A percentile compares a stretch with the other conserved stretches of the same genome.
Evolutionary conservation across 2,797 vertebrate species (phyloP).

Genomic region (Acipenser oxyrinchus): DNA sequence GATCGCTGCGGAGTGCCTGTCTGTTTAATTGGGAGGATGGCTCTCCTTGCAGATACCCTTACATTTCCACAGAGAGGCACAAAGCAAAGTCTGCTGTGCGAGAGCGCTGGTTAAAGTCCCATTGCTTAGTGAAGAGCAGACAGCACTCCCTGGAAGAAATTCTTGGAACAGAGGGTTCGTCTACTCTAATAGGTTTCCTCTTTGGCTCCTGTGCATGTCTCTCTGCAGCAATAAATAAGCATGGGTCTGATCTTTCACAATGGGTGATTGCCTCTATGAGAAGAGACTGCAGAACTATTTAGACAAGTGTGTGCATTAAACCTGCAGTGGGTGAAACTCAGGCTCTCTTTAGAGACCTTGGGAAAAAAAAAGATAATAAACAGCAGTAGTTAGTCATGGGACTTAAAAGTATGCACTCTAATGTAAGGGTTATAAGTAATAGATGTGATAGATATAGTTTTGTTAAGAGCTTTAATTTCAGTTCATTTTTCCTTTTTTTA

Average conservation of each 20-base stretch:
- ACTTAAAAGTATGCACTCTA: too few relatives aligned
- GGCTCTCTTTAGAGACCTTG: neutral
- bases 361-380: too few relatives aligned
- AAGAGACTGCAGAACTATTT: conserved; percentile 36
- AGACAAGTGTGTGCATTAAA: conserved; percentile 44
- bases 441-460: too few relatives aligned
- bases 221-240: conserved; percentile 35
- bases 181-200: conserved; percentile 35
- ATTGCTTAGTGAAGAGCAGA: conserved; percentile 43
- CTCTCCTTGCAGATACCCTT: conserved; percentile 71
- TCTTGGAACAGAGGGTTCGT: conserved; percentile 33
- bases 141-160: conserved; percentile 19
- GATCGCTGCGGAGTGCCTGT: conserved; percentile 72
- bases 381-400: too few relatives aligned
- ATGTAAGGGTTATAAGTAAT: too few relatives aligned
- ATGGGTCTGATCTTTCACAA: conserved; percentile 39
- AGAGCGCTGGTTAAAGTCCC: conserved; percentile 23
- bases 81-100: neutral
- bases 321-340: conserved; percentile 7
- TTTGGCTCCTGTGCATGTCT: conserved; percentile 30
- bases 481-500: too few relatives aligned
- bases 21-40: conserved; percentile 76
- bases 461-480: too few relatives aligned
- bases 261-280: conserved; percentile 43
- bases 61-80: conserved; percentile 65